These are phyloP conservation scores for Pantherophis vulpinus DNA, from an alignment of 2,797 vertebrate genomes.

Conservation along the genomic window DNA sequence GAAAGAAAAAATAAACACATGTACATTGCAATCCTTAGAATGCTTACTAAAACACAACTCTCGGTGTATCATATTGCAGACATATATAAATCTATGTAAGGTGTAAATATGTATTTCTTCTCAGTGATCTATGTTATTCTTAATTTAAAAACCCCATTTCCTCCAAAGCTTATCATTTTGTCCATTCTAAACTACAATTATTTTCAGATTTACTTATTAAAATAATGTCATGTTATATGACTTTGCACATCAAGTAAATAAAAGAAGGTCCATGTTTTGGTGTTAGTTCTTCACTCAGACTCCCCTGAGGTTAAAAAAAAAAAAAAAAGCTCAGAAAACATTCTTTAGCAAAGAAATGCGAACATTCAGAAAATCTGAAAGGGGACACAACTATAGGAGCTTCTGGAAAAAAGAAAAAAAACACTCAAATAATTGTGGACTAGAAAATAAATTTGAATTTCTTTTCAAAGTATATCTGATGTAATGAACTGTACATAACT, in stretches of 20 bases:
- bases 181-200: background rate
- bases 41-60: background rate
- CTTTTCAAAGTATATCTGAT: constrained; percentile 20
- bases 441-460: background rate
- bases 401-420: background rate
- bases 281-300: background rate
- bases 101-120: background rate
- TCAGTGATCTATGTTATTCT: background rate
- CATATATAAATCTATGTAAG: background rate
- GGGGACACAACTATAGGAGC: background rate
- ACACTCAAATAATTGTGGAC: background rate
- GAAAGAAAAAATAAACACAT: background rate
- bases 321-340: background rate
- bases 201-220: background rate
- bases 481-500: constrained; percentile 59
- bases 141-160: background rate
- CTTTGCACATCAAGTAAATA: background rate
- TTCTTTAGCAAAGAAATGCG: background rate
- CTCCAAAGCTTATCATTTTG: background rate
- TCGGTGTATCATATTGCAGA: background rate
- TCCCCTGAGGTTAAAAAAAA: background rate
- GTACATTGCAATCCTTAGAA: background rate
- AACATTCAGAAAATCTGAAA: background rate
- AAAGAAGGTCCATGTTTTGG: background rate
- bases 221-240: background rate